Conservation (phyloP, 1,140 invertebrate species). For the Akabosia matsudoensis region DNA sequence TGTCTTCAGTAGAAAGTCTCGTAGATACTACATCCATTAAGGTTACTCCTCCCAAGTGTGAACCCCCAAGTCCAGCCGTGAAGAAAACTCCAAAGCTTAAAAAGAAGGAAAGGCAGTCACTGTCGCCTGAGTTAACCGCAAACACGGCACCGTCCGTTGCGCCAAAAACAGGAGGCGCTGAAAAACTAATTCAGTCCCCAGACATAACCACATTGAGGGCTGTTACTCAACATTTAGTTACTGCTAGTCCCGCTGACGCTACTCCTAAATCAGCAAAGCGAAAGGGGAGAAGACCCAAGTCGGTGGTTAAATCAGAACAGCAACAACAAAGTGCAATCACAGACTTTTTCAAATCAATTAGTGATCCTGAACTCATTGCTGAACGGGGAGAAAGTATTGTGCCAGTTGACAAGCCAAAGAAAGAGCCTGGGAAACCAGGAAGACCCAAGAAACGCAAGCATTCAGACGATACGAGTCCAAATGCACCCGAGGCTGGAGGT, state of each 20-base stretch:
- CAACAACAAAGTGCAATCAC: background rate
- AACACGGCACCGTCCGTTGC: background rate
- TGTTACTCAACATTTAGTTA: background rate
- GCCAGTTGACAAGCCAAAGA: background rate
- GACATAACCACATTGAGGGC: too few species aligned
- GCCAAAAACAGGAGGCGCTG: too few species aligned
- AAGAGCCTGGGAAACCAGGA: background rate
- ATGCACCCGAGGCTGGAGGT: background rate
- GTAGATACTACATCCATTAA: background rate
- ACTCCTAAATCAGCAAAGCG: background rate
- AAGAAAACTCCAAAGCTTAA: background rate
- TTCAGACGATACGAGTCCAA: background rate
- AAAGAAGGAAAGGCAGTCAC: conserved; percentile 10
- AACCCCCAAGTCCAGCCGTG: background rate
- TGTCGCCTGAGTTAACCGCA: background rate
- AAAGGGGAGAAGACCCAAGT: background rate
- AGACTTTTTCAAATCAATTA: conserved; percentile 3
- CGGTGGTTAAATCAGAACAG: background rate
- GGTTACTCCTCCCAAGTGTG: background rate
- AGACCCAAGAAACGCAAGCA: background rate
- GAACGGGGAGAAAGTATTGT: background rate
- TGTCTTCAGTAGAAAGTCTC: background rate
- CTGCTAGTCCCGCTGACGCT: background rate
- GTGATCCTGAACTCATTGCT: background rate
- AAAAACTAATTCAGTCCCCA: too few species aligned